Evolutionary conservation across 2,888 invertebrate species (phyloP).

Genomic region (Chorisops tibialis): DNA sequence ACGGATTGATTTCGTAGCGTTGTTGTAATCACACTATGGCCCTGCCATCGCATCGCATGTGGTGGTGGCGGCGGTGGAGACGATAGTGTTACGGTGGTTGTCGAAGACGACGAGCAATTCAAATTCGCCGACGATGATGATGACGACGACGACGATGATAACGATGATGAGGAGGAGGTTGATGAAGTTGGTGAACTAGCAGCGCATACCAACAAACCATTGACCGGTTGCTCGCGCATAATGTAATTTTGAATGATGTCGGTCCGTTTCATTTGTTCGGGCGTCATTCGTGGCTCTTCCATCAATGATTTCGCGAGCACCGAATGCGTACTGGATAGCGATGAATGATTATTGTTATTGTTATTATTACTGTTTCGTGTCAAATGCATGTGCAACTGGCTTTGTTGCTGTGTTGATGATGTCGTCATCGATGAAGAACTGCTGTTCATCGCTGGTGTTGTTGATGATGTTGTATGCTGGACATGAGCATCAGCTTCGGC

Average conservation of each 20-base stretch:
- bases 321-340: constrained; percentile 81
- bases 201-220: constrained; percentile 37
- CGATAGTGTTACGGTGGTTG: constrained; percentile 46
- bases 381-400: constrained; percentile 56
- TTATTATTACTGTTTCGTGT: constrained; percentile 54
- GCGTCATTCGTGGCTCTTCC: constrained; percentile 91
- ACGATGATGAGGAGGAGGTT: neutral
- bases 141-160: constrained; percentile 15
- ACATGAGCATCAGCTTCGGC: constrained; percentile 62
- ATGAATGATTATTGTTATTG: constrained; percentile 51
- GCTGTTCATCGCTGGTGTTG: constrained; percentile 35
- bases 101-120: constrained; percentile 42
- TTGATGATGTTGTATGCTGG: constrained; percentile 39
- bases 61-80: constrained; percentile 47
- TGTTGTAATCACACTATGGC: constrained; percentile 61
- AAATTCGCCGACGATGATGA: constrained; percentile 37
- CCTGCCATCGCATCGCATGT: constrained; percentile 48
- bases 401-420: constrained; percentile 42
- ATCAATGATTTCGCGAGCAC: constrained; percentile 85
- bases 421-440: constrained; percentile 37
- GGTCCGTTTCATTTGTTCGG: constrained; percentile 86
- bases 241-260: constrained; percentile 91
- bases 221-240: constrained; percentile 62
- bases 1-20: constrained; percentile 52
- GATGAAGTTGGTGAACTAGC: constrained; percentile 43